Percentiles rank a stretch among this genome's conserved stretches.
phyloP scores from a whole-genome alignment of 2,113 vertebrate species.

The Todiramphus saurophagus region DNA sequence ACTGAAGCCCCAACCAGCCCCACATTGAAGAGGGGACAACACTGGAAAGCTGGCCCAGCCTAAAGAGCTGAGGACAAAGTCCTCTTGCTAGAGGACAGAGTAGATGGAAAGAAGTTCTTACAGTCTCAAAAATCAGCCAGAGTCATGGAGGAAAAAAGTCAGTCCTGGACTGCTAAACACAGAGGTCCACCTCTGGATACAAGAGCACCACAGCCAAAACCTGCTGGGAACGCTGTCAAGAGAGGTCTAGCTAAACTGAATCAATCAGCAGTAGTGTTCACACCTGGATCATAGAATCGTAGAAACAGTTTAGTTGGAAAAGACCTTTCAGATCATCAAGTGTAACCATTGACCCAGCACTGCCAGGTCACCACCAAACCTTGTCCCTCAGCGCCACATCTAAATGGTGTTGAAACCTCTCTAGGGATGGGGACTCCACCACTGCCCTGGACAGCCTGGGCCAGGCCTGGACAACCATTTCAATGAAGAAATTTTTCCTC shows the following conservation, averaged over 20 bases:
- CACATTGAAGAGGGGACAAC: fast-evolving
- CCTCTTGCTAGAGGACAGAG: background rate
- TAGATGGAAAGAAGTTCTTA: background rate
- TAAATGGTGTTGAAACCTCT: background rate
- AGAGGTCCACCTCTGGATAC: background rate
- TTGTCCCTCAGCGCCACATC: background rate
- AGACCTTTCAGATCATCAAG: background rate
- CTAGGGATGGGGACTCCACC: background rate
- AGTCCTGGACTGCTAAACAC: background rate
- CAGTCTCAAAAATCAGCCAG: background rate
- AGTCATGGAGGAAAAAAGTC: background rate
- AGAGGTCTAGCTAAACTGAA: background rate
- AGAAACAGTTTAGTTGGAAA: background rate
- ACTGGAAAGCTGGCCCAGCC: background rate
- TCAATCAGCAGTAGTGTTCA: background rate
- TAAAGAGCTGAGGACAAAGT: background rate
- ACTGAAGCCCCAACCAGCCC: background rate
- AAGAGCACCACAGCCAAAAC: background rate
- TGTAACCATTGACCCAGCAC: too few relatives aligned
- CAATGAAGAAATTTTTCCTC: background rate
- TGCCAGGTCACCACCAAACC: background rate
- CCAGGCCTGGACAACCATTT: background rate
- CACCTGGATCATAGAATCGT: background rate
- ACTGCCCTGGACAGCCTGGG: background rate
- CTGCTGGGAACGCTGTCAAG: background rate